A percentile compares a stretch with the other conserved stretches of the same genome.
These are phyloP conservation scores for Lampris megalopsis DNA, from an alignment of 2,113 vertebrate genomes.

Conservation along the genomic window DNA sequence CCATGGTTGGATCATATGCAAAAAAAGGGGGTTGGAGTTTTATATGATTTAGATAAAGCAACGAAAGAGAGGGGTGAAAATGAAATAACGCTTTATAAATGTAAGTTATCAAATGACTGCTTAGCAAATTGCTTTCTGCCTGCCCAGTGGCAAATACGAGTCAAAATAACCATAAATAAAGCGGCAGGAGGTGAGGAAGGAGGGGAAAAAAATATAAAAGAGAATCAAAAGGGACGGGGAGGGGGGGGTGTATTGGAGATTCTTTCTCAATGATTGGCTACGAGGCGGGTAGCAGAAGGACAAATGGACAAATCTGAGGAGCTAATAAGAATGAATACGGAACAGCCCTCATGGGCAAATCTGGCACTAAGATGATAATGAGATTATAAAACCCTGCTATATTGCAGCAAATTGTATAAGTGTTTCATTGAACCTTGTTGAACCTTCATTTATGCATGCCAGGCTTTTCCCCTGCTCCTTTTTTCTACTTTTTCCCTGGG, in stretches of 20 bases:
- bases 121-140: constrained; percentile 39
- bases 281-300: constrained; percentile 68
- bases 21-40: too few relatives aligned
- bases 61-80: constrained; percentile 34
- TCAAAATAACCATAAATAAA: constrained; percentile 45
- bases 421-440: constrained; percentile 81
- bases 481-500: constrained; percentile 50
- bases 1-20: background rate
- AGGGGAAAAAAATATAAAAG: constrained; percentile 34
- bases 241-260: constrained; percentile 64
- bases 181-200: constrained; percentile 47
- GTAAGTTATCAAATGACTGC: constrained; percentile 38
- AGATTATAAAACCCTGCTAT: constrained; percentile 79
- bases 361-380: constrained; percentile 81
- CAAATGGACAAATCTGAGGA: constrained; percentile 76
- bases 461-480: constrained; percentile 44
- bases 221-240: constrained; percentile 49
- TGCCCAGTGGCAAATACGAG: constrained; percentile 48
- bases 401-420: constrained; percentile 80
- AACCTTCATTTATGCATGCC: constrained; percentile 79
- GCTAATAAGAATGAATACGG: constrained; percentile 77
- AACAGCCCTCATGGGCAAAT: constrained; percentile 80
- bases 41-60: background rate
- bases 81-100: constrained; percentile 44
- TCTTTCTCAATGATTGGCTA: constrained; percentile 67